Base-by-base conservation (phyloP, 2,888 invertebrate genomes). In the Sinopyrophorus schimmeli region DNA sequence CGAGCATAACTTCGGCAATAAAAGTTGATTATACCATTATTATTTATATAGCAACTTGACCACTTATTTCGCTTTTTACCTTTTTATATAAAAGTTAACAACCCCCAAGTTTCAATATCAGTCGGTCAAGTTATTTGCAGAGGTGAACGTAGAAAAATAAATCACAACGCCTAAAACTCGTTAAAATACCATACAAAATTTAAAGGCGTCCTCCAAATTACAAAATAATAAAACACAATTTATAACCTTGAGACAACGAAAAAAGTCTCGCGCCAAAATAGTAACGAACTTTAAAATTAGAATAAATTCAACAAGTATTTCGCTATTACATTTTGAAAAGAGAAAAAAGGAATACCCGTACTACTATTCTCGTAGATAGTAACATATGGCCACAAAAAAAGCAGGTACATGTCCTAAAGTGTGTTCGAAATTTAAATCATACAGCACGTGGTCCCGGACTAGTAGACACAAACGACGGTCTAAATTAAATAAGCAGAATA, bases 371-470 rank as follows among this genome's bases (percentile, higher is more conserved):
- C 38, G 32, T 34, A 39, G 28, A 23, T 35, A 40, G 41, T 47
- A 48, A 27, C 23, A 27, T 24, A 34, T 27, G 34, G 26, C 14
- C 32, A 32, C 34, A 46, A 38, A 51, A 51, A 50, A 44, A 47
- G 31, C 51, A 51, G 51, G 51, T 51, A 51, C 51, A 31, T 26
- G 31, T 41, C 46, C 46, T 41, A 47, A 49, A 51, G 51, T 51
- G 51, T 51, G 51, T 51, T 41, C 46, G 40, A 46, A 46, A 51
- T 51, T 41, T 51, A 47, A 51, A 47, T 41, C 46, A 37, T 51
- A 47, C 30, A 37, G 51, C 51, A 51, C 51, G 51, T 51, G 51
- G 51, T 46, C 42, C 35, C 47, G 16, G 27, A 5, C 28, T 37
- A 44, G 28, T 28, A 28, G 37, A 31, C 30, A 23, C 28, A 47